Percentiles rank a stretch among this genome's conserved stretches.
These are phyloP conservation scores for Drosophila affinis DNA, from an alignment of 2,888 invertebrate genomes.

Conservation along the genomic window DNA sequence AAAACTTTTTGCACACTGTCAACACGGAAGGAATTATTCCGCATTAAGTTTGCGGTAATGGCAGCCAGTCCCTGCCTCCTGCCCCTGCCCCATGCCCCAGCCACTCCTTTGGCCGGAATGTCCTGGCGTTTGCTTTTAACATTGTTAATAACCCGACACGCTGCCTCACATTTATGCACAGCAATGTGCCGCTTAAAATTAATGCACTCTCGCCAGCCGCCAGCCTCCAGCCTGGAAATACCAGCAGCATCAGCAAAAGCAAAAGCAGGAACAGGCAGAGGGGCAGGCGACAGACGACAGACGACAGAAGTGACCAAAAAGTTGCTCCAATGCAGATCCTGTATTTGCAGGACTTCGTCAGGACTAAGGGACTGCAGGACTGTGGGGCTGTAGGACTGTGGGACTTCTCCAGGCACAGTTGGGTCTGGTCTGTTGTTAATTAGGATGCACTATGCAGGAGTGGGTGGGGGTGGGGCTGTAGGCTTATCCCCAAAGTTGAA, in stretches of 20 bases:
- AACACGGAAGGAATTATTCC: constrained; percentile 81
- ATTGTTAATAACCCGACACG: constrained; percentile 77
- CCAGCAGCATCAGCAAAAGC: constrained; percentile 18
- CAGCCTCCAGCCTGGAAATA: constrained; percentile 43
- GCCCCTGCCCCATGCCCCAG: constrained; percentile 25
- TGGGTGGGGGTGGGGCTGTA: too few relatives aligned
- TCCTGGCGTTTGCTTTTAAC: constrained; percentile 70
- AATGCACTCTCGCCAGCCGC: constrained; percentile 56
- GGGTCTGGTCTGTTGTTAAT: not conserved
- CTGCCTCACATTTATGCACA: constrained; percentile 74
- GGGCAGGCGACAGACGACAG: constrained; percentile 47
- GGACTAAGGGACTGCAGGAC: not conserved
- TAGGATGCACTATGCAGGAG: not conserved
- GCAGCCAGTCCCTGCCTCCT: constrained; percentile 54
- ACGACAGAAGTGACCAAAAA: constrained; percentile 72
- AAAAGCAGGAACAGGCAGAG: constrained; percentile 5
- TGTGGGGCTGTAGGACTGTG: not conserved
- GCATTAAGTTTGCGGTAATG: constrained; percentile 81
- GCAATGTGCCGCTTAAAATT: constrained; percentile 77
- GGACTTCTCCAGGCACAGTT: not conserved
- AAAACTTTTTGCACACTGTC: constrained; percentile 78
- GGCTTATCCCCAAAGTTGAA: not conserved
- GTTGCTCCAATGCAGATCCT: constrained; percentile 57
- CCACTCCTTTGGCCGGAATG: constrained; percentile 11
- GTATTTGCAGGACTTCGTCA: not conserved